Conservation (phyloP, 2,797 vertebrate species). For the Galagoides demidoff region DNA sequence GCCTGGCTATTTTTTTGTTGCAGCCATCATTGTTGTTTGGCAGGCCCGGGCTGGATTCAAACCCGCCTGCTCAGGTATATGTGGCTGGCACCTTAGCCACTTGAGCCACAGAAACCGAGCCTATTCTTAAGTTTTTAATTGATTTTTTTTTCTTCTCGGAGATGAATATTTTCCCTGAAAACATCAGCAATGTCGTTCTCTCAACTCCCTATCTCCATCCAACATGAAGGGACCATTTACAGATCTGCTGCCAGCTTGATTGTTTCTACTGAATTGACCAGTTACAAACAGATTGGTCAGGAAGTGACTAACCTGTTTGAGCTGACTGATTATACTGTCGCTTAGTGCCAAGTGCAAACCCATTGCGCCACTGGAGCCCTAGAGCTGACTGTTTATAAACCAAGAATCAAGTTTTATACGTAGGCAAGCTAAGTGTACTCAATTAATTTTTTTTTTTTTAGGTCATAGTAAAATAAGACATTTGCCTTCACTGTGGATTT, state of each 20-base stretch:
- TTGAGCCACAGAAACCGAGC: too few relatives aligned
- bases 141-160: background rate
- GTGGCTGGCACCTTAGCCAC: too few relatives aligned
- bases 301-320: background rate
- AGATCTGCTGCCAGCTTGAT: background rate
- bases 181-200: background rate
- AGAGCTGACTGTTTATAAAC: background rate
- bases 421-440: background rate
- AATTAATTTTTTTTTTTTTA: background rate
- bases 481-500: background rate
- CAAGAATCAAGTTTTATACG: background rate
- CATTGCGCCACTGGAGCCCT: too few relatives aligned
- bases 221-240: slow-evolving; percentile 45
- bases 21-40: too few relatives aligned
- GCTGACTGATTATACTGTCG: background rate
- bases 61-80: too few relatives aligned
- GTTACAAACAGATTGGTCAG: background rate
- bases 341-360: too few relatives aligned
- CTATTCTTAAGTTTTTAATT: background rate
- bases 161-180: slow-evolving; percentile 46
- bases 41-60: too few relatives aligned
- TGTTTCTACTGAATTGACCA: background rate
- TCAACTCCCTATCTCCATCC: background rate
- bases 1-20: too few relatives aligned
- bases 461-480: background rate